Percentiles rank a stretch among this genome's conserved stretches.
These are phyloP conservation scores for Xanthostigma xanthostigma DNA, from an alignment of 2,888 invertebrate genomes.

Conservation along the genomic window DNA sequence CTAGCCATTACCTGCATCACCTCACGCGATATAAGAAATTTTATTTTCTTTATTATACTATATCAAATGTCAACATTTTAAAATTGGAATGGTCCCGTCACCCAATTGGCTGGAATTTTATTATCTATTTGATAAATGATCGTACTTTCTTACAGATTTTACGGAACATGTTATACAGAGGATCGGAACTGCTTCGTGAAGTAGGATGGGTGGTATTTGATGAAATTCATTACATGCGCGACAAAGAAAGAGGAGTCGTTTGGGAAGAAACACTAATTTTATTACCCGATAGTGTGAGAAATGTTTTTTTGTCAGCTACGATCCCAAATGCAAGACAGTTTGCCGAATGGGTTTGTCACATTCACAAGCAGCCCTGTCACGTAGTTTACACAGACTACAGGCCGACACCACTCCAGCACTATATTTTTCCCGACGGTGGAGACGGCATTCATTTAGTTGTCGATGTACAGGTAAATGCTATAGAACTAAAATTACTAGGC, in stretches of 20 bases:
- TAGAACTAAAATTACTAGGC: no score
- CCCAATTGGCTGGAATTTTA: no score
- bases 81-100: no score
- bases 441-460: conserved; percentile 93
- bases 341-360: conserved; percentile 84
- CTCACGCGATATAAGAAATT: no score
- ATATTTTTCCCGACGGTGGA: conserved; percentile 92
- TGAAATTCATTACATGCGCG: conserved; percentile 99
- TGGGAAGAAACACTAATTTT: conserved; percentile 99
- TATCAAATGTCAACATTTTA: no score
- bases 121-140: background rate
- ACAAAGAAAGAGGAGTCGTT: conserved; percentile 97
- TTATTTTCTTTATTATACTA: no score
- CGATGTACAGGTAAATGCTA: conserved; percentile 55
- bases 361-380: conserved; percentile 94
- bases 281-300: conserved; percentile 92
- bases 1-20: no score
- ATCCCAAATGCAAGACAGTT: conserved; percentile 98
- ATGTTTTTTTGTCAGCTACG: conserved; percentile 97
- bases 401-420: conserved; percentile 96
- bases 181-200: conserved; percentile 97
- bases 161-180: conserved; percentile 95
- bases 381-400: conserved; percentile 98
- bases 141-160: conserved; percentile 52
- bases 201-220: conserved; percentile 99